Evolutionary conservation across 1,140 invertebrate genomes (phyloP).

Genomic region (Drosophila obscura): DNA sequence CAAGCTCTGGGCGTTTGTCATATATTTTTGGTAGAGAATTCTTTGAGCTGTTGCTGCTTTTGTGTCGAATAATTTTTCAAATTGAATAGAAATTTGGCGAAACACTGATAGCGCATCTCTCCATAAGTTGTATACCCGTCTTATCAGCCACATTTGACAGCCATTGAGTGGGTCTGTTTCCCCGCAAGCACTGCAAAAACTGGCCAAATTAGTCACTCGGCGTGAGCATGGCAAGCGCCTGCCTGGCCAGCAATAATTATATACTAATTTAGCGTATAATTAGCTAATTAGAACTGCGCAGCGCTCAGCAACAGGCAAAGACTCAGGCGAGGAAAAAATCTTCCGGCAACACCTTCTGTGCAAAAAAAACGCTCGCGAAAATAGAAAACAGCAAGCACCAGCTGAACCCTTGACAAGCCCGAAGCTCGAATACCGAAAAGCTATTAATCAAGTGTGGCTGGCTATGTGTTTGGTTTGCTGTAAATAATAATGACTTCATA

Average conservation of each 20-base stretch:
- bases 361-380: slow-evolving; percentile 78
- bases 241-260: slow-evolving; percentile 75
- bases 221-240: slow-evolving; percentile 51
- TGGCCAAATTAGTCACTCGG: slow-evolving; percentile 51
- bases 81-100: slow-evolving; percentile 25
- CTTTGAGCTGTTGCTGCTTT: slow-evolving; percentile 18
- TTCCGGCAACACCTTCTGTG: slow-evolving; percentile 81
- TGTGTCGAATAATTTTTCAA: slow-evolving; percentile 20
- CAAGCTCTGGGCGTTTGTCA: background rate
- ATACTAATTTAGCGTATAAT: slow-evolving; percentile 81
- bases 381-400: slow-evolving; percentile 72
- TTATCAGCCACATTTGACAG: slow-evolving; percentile 1
- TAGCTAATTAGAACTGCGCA: slow-evolving; percentile 81
- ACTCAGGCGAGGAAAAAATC: slow-evolving; percentile 57
- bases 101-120: slow-evolving; percentile 22
- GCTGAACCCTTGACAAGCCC: slow-evolving; percentile 66
- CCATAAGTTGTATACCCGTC: too few relatives aligned
- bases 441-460: slow-evolving; percentile 72
- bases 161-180: too few relatives aligned
- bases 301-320: slow-evolving; percentile 54
- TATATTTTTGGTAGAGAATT: slow-evolving; percentile 10
- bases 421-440: slow-evolving; percentile 43
- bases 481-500: slow-evolving; percentile 82
- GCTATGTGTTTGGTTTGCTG: slow-evolving; percentile 57
- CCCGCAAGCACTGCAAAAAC: too few relatives aligned